A percentile compares a stretch with the other conserved stretches of the same genome.
Evolutionary conservation across 2,888 invertebrate genomes (phyloP).

Genomic region (Thera obeliscata): DNA sequence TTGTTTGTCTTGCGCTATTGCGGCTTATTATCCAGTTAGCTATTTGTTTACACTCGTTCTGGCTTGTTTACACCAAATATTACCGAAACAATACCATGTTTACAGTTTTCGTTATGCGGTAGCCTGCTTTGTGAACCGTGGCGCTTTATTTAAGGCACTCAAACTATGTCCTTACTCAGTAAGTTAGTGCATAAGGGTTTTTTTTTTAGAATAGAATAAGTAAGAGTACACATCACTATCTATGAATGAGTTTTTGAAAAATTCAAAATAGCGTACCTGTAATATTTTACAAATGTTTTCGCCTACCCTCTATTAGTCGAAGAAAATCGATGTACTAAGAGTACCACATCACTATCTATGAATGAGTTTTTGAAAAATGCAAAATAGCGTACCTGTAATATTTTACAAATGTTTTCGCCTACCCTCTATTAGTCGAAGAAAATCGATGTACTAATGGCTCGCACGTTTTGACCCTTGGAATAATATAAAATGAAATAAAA

Average conservation of each 20-base stretch:
- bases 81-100: conserved; percentile 40
- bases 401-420: too few relatives aligned
- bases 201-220: background rate
- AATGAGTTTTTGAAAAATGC: too few relatives aligned
- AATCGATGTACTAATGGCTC: too few relatives aligned
- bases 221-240: too few relatives aligned
- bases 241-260: background rate
- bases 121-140: conserved; percentile 38
- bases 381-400: too few relatives aligned
- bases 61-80: conserved; percentile 34
- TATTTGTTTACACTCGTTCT: conserved; percentile 32
- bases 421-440: too few relatives aligned
- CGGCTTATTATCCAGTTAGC: conserved; percentile 27
- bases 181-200: conserved; percentile 5
- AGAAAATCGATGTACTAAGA: too few relatives aligned
- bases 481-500: too few relatives aligned
- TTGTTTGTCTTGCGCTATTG: conserved; percentile 24
- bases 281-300: too few relatives aligned
- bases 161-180: conserved; percentile 35
- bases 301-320: too few relatives aligned
- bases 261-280: background rate
- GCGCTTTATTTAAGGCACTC: conserved; percentile 35
- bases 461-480: too few relatives aligned
- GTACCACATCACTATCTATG: too few relatives aligned
- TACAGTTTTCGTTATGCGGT: conserved; percentile 37